phyloP scores from a whole-genome alignment of 1,140 invertebrate genomes.

The Bilobella aurantiaca region DNA sequence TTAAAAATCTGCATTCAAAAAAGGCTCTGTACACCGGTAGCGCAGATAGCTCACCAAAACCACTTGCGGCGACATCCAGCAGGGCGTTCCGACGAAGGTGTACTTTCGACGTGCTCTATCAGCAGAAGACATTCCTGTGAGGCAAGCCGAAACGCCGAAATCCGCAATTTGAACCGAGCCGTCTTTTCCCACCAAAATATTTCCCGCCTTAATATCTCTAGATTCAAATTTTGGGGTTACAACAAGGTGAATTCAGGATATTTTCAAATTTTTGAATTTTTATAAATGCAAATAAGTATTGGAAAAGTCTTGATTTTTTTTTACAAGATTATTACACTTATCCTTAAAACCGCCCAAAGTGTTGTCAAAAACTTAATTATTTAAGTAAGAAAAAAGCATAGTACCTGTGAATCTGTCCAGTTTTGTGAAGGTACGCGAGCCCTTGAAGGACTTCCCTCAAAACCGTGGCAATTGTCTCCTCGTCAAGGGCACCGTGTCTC shows the following conservation, averaged over 20 bases:
- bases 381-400: too few relatives aligned
- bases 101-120: slow-evolving; percentile 83
- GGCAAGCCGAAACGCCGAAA: slow-evolving; percentile 86
- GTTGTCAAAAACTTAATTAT: too few relatives aligned
- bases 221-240: not conserved
- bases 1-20: not conserved
- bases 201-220: slow-evolving; percentile 89
- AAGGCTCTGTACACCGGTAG: not conserved
- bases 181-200: slow-evolving; percentile 93
- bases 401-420: slow-evolving; percentile 91
- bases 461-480: slow-evolving; percentile 95
- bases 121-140: slow-evolving; percentile 63
- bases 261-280: not conserved
- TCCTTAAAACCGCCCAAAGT: too few relatives aligned
- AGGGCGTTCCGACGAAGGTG: slow-evolving; percentile 48
- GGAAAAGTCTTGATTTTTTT: not conserved
- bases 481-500: slow-evolving; percentile 96
- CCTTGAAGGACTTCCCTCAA: slow-evolving; percentile 96
- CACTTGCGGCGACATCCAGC: slow-evolving; percentile 73
- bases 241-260: too few relatives aligned
- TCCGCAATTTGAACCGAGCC: slow-evolving; percentile 72
- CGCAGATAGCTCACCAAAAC: slow-evolving; percentile 57
- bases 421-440: slow-evolving; percentile 96
- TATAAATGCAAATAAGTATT: not conserved
- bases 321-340: not conserved